These are phyloP conservation scores for Tetrax tetrax DNA, from an alignment of 2,113 vertebrate genomes.

Conservation along the genomic window DNA sequence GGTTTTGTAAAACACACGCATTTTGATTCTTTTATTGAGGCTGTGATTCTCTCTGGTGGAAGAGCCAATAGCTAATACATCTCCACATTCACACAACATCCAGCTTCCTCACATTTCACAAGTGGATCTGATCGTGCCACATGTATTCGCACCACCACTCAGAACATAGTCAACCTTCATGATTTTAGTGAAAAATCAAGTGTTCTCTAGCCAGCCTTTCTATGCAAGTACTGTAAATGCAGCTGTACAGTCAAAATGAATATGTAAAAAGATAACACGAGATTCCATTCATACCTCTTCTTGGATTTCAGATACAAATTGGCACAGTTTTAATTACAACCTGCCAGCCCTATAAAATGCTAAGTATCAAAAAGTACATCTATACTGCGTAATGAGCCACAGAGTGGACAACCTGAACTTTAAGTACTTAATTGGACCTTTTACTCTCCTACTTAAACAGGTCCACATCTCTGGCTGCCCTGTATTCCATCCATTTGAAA, in stretches of 20 bases:
- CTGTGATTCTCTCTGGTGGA: not conserved
- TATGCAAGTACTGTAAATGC: not conserved
- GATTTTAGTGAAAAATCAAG: not conserved
- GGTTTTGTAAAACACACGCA: fast-evolving
- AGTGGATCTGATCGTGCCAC: fast-evolving
- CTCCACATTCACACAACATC: not conserved
- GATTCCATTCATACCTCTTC: not conserved
- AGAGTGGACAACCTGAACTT: not conserved
- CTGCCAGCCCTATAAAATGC: not conserved
- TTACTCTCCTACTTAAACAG: not conserved
- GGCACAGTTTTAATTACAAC: not conserved
- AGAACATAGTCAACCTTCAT: not conserved
- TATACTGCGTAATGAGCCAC: not conserved
- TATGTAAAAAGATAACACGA: not conserved
- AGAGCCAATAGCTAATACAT: not conserved
- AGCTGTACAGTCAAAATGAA: not conserved
- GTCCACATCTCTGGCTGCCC: not conserved
- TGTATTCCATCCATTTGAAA: not conserved
- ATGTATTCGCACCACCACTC: fast-evolving
- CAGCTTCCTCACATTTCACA: not conserved
- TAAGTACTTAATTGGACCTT: not conserved
- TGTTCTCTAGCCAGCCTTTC: not conserved
- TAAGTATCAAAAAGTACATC: not conserved
- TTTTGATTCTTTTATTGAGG: not conserved
- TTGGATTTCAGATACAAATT: not conserved